Evolutionary conservation across 2,797 vertebrate genomes (phyloP).

Genomic region (Delichon dasypus): DNA sequence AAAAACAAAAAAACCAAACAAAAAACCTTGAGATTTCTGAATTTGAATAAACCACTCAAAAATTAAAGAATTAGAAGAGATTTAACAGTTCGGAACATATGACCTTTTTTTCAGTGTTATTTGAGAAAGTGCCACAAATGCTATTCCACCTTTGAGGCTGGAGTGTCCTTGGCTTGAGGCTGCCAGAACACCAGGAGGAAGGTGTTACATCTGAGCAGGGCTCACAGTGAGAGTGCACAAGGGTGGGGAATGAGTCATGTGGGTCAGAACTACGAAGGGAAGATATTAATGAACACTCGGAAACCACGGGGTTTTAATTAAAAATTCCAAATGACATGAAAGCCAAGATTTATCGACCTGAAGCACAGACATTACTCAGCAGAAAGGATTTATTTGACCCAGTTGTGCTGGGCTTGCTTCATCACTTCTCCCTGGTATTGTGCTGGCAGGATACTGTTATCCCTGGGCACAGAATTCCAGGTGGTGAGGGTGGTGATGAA

Average conservation of each 20-base stretch:
- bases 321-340: not conserved
- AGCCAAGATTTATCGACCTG: not conserved
- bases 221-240: not conserved
- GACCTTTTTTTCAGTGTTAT: not conserved
- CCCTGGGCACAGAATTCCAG: not conserved
- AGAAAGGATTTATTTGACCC: not conserved
- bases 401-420: not conserved
- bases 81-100: not conserved
- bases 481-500: not conserved
- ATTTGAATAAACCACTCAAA: not conserved
- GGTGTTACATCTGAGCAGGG: not conserved
- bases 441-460: not conserved
- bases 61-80: not conserved
- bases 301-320: slow-evolving; percentile 13
- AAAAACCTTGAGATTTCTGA: not conserved
- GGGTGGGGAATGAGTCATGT: not conserved
- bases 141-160: not conserved
- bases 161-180: not conserved
- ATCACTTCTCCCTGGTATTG: not conserved
- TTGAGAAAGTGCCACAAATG: not conserved
- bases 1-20: not conserved
- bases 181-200: not conserved
- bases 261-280: not conserved
- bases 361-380: not conserved
- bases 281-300: not conserved